Conservation (phyloP, 1,140 invertebrate species). For the Campoletis sonorensis region DNA sequence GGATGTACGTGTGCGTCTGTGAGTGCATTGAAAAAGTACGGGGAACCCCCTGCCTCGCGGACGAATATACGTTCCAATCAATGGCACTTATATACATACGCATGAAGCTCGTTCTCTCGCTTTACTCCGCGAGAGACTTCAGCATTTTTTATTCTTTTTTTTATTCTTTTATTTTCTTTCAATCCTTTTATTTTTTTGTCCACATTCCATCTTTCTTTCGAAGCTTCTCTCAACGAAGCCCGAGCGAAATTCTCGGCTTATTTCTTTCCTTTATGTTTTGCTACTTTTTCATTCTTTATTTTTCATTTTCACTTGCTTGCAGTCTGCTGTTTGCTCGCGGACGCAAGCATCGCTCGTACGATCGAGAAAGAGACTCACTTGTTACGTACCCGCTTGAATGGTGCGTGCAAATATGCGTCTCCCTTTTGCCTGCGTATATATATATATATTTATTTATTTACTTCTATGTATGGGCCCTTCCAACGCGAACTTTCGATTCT, state of each 20-base stretch:
- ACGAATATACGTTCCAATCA: slow-evolving; percentile 40
- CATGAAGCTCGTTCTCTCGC: slow-evolving; percentile 1
- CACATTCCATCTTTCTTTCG: slow-evolving; percentile 23
- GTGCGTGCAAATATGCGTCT: slow-evolving; percentile 48
- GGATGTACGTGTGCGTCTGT: background rate
- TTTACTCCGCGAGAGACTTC: background rate
- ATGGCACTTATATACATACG: slow-evolving; percentile 18
- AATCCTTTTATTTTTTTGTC: background rate
- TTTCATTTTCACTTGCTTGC: background rate
- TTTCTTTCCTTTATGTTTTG: background rate
- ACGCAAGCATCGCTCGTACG: background rate
- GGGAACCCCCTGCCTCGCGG: slow-evolving; percentile 34
- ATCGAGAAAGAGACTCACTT: slow-evolving; percentile 20
- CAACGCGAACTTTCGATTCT: background rate
- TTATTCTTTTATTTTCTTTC: background rate
- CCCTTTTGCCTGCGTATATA: background rate
- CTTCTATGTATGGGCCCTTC: background rate
- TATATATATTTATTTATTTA: background rate
- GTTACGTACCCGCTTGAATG: slow-evolving; percentile 30
- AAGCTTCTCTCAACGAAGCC: background rate
- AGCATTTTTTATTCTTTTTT: background rate
- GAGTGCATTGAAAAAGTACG: slow-evolving; percentile 15
- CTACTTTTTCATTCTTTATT: slow-evolving; percentile 9
- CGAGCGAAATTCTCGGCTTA: background rate
- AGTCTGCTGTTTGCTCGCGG: slow-evolving; percentile 36